These are phyloP conservation scores for Barypeithes pellucidus DNA, from an alignment of 2,888 invertebrate genomes.

Conservation along the genomic window DNA sequence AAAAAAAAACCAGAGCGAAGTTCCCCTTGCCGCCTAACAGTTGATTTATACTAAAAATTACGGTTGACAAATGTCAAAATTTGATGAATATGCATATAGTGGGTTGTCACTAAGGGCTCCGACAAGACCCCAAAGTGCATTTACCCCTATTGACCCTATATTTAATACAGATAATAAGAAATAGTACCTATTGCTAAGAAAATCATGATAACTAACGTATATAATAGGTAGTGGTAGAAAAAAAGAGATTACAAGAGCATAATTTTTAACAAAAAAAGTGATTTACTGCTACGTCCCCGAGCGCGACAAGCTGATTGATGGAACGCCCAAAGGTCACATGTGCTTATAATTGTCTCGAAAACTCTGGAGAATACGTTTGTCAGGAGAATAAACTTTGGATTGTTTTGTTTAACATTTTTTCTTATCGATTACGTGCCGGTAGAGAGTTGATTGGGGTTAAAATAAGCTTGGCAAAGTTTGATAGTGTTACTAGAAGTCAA, in stretches of 20 bases:
- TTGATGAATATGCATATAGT: no score
- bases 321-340: constrained; percentile 69
- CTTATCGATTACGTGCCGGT: neutral
- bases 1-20: no score
- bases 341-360: constrained; percentile 70
- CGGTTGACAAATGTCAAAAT: no score
- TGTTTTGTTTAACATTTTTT: constrained; percentile 49
- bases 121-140: no score
- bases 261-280: constrained; percentile 57
- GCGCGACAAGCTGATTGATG: constrained; percentile 68
- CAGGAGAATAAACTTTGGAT: constrained; percentile 51
- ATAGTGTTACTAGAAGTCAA: no score
- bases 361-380: constrained; percentile 61
- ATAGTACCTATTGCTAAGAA: no score
- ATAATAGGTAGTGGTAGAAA: neutral
- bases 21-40: no score
- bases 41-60: no score
- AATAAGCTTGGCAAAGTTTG: neutral
- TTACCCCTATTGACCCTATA: no score
- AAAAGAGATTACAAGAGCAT: constrained; percentile 9
- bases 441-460: neutral
- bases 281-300: constrained; percentile 62
- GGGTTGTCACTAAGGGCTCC: no score
- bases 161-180: no score
- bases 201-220: no score